Percentiles rank a stretch among this genome's conserved stretches.
phyloP scores from a whole-genome alignment of 1,140 invertebrate genomes.

The Charaxes varanes region DNA sequence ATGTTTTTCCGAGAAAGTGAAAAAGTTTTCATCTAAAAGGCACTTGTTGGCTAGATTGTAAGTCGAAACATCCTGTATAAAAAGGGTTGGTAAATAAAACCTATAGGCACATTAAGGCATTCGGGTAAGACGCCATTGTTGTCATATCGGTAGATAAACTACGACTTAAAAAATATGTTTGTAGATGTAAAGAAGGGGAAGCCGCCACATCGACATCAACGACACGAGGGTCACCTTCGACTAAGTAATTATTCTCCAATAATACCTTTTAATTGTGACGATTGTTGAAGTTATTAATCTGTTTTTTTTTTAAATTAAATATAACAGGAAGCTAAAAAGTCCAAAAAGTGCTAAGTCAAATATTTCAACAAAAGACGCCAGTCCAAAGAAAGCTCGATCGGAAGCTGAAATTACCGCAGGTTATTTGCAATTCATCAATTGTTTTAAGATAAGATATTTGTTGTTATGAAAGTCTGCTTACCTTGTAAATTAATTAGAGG shows the following conservation, averaged over 20 bases:
- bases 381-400: constrained; percentile 36
- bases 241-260: no score
- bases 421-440: constrained; percentile 13
- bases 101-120: constrained; percentile 61
- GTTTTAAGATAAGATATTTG: constrained; percentile 1
- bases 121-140: constrained; percentile 67
- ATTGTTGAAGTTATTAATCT: no score
- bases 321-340: constrained; percentile 41
- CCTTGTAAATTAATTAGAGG: no score
- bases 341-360: constrained; percentile 29
- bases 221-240: no score
- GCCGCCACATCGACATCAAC: no score
- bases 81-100: constrained; percentile 56
- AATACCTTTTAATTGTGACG: no score
- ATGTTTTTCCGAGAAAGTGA: not conserved
- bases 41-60: no score
- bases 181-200: no score
- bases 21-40: constrained; percentile 6
- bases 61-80: constrained; percentile 51
- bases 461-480: no score
- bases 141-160: constrained; percentile 72
- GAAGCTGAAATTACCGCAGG: constrained; percentile 56
- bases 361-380: constrained; percentile 19
- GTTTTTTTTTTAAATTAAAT: no score
- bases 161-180: no score